Evolutionary conservation across 1,140 invertebrate genomes (phyloP), one percentile per base, ranked within the genome.

Genomic region (Linepithema humile): DNA sequence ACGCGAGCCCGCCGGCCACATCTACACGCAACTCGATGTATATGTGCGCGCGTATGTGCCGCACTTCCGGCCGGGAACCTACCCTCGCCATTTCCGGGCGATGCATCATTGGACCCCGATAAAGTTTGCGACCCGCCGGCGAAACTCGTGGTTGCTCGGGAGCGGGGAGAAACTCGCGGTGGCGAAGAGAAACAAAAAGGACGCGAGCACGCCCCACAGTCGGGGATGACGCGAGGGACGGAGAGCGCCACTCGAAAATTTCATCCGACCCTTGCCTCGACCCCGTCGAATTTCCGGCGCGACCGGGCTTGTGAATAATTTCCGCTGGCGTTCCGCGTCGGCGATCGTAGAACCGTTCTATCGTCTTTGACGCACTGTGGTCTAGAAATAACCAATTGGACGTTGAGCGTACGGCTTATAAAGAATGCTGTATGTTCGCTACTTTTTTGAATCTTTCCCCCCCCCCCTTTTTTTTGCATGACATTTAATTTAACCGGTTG

Each of bases 81-180:
- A 92, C 85, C 86, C 89, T 89, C 86, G 86, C 83, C 91, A 87
- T 93, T 93, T 92, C 90, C 90, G 87, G 88, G 77, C 90, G 87
- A 92, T 93, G 91, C 91, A 91, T 92, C 92, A 92, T 91, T 90
- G 88, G 88, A 84, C 91, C 88, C 91, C 90, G 92, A 92, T 92
- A 92, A 92, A 92, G 89, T 92, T 91, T 89, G 83, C 87, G 77
- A 85, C 84, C 85, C 87, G 85, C 65, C 75, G 85, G 86, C 88
- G 91, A 90, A 92, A 90, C 86, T 88, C 80, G 67, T 38, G 53
- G 40, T 29, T 59, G 74, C 15, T 77, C 82, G 70, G 78, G 72
- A 87, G 72, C 84, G 55, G 70, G 43, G 57, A 40, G 75, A 77
- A 77, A 50, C 74, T 74, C 53, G n/a, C 50, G 50, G 50, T 50